A percentile compares a stretch with the other conserved stretches of the same genome.
These are phyloP conservation scores for Eidolon dupreanum DNA, from an alignment of 2,797 vertebrate genomes.

Conservation along the genomic window DNA sequence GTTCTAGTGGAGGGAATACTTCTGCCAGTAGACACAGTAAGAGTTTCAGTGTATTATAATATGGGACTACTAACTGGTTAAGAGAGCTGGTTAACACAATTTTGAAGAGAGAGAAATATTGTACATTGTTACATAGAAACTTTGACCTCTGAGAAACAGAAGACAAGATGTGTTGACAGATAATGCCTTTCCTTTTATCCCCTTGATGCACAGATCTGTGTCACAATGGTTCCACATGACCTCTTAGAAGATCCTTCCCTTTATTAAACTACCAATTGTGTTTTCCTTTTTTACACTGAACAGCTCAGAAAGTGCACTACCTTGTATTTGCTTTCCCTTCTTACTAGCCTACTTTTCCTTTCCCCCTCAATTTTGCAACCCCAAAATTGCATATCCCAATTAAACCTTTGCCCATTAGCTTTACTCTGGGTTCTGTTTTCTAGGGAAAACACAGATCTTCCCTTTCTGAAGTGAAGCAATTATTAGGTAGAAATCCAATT, in stretches of 20 bases:
- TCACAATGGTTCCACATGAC: background rate
- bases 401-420: background rate
- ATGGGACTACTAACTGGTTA: background rate
- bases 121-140: background rate
- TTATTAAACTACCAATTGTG: background rate
- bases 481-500: background rate
- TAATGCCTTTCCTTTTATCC: background rate
- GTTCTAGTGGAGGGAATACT: background rate
- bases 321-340: background rate
- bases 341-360: background rate
- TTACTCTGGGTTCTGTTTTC: background rate
- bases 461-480: background rate
- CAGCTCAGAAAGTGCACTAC: background rate
- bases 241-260: background rate
- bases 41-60: background rate
- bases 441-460: background rate
- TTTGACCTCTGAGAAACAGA: background rate
- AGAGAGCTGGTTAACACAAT: background rate
- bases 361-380: background rate
- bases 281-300: background rate
- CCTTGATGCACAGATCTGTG: background rate
- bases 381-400: background rate
- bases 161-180: background rate
- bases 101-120: background rate
- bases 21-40: background rate